Evolutionary conservation across 1,140 invertebrate genomes (phyloP).

Genomic region (Andrena cerasifolii): DNA sequence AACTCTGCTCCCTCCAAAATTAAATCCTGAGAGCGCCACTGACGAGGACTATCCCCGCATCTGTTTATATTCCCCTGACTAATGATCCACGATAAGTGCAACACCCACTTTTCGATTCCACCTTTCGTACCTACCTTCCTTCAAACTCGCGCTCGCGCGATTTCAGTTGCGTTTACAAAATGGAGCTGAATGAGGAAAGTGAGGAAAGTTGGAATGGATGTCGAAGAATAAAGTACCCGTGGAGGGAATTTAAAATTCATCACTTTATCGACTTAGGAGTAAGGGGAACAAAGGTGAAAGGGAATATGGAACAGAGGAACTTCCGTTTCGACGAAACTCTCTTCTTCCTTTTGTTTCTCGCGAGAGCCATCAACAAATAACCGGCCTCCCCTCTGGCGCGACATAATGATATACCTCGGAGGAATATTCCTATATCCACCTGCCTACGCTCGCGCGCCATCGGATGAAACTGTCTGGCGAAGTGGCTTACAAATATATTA

Average conservation of each 20-base stretch:
- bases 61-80: too few species aligned
- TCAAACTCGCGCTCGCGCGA: too few species aligned
- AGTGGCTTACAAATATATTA: conserved; percentile 72
- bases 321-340: conserved; percentile 20
- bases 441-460: conserved; percentile 49
- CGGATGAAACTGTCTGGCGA: conserved; percentile 69
- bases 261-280: not conserved
- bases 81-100: too few species aligned
- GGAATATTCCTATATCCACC: conserved; percentile 60
- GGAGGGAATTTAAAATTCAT: not conserved
- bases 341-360: conserved; percentile 29
- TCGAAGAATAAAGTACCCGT: too few species aligned
- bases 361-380: conserved; percentile 48
- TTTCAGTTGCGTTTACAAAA: too few species aligned
- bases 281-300: not conserved
- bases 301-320: conserved; percentile 9
- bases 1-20: too few species aligned
- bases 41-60: too few species aligned
- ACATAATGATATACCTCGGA: conserved; percentile 57
- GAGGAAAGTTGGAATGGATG: too few species aligned
- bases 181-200: too few species aligned
- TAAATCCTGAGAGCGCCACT: too few species aligned
- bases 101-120: too few species aligned
- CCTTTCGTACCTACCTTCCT: too few species aligned
- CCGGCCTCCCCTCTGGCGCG: conserved; percentile 32